Base-by-base conservation (phyloP, 2,797 vertebrate species). In the Echeneis naucrates region DNA sequence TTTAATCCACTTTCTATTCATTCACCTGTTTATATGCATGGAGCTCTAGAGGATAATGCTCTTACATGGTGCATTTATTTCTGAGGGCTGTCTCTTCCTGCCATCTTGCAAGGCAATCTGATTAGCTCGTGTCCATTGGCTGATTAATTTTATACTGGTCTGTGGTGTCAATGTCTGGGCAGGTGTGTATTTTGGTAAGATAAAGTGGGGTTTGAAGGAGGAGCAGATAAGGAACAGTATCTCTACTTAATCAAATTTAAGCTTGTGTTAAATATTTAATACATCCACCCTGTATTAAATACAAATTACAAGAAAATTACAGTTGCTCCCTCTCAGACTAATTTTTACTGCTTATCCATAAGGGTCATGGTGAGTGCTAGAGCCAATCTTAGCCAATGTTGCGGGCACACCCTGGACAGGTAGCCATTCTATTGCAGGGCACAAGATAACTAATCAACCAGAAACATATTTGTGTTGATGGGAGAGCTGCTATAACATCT, bases 1-100 rank as follows among this genome's bases (percentile, higher is more conserved):
- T 62, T 65, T 95, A 94, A 95, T 93, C 93, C 90, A 84, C 86
- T 93, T 88, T 92, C 53, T 84, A 83, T 57, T 82, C 69, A 53
- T 81, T 72, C 63, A 57, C 52, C 57, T 64, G 75, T 70, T 92
- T 87, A 92, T 92, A 87, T 87, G 82, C 80, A 55, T 72, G 74
- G 75, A 71, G 75, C 72, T 69, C 27, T 70, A 56, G 68, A 23
- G 53, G 80, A 72, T 80, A 61, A 69, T 86, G 81, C 84, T 82
- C 85, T 79, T 55, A 51, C 74, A 75, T 64, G 35, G 66, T 68
- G 57, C 2, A 47, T 38, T 81, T 78, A 65, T 80, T 75, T 88
- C 79, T 51, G 14, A 71, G 26, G 47, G 27, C 32, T 70, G 35
- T 86, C 63, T 76, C 59, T 19, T 24, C 52, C 47, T 45, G 17